Conservation (phyloP, 2,888 invertebrate species). For the Philereme vetulata region DNA sequence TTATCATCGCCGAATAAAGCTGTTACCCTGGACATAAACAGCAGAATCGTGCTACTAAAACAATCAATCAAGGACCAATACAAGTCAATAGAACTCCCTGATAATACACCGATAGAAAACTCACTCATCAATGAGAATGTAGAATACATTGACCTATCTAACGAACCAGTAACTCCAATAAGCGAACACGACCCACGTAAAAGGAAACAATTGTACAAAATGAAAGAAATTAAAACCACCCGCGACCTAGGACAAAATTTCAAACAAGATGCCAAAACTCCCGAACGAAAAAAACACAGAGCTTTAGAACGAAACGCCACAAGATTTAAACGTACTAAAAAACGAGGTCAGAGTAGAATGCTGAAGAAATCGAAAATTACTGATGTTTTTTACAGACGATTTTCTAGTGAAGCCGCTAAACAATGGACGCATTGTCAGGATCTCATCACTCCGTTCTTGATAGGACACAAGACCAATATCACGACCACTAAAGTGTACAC, state of each 20-base stretch:
- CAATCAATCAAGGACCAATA: no score
- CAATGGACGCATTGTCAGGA: conserved; percentile 52
- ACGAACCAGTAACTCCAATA: conserved; percentile 41
- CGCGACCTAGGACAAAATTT: neutral
- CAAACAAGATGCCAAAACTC: neutral
- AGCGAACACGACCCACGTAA: conserved; percentile 42
- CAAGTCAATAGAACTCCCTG: no score
- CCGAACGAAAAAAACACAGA: neutral
- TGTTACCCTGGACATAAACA: no score
- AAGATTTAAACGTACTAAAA: neutral
- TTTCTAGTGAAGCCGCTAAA: conserved; percentile 23
- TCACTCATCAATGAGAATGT: conserved; percentile 6
- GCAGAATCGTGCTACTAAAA: no score
- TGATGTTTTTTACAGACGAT: conserved; percentile 45
- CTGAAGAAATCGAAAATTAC: conserved; percentile 1
- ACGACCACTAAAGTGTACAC: conserved; percentile 20
- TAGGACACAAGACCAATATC: conserved; percentile 43
- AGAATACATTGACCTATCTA: conserved; percentile 37
- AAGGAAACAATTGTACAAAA: conserved; percentile 31
- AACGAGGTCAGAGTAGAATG: neutral
- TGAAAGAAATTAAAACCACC: conserved; percentile 32
- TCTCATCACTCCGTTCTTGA: conserved; percentile 51
- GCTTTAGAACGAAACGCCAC: neutral
- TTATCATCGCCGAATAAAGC: no score
- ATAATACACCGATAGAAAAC: neutral